Evolutionary conservation across 2,888 invertebrate species (phyloP), one percentile per base, ranked within the genome.

Genomic region (Drosophila phalerata): DNA sequence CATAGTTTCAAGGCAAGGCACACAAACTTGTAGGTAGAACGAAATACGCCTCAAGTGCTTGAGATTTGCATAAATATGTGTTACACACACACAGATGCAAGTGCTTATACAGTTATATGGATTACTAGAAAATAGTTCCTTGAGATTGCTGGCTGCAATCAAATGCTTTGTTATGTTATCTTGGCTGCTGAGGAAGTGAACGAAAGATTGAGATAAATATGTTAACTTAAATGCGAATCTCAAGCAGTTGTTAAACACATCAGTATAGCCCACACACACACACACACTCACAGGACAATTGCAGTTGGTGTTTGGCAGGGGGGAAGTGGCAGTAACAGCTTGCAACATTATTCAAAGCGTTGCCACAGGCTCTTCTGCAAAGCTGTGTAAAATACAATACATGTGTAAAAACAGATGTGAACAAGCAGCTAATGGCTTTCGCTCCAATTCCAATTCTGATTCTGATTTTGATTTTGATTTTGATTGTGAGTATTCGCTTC

Each of bases 361-460:
- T 40, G 73, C 81, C 75, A 32, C 75, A 73, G 73, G 81, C 84
- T 45, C 43, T 56, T 49, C 58, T 40, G 43, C 67, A 64, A 64
- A 77, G 71, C 86, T 77, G 65, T 70, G 28, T 28, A 28, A 28
- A 72, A 69, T 67, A 77, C 71, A 84, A 84, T 75, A 86, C 79
- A 84, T 79, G 72, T 86, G 79, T 81, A 77, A 79, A 86, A 80
- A 72, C 85, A 80, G 73, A 81, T 83, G 86, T 76, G 86, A 83
- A 83, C 86, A 83, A 70, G 81, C 68, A 25, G 86, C 73, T 83
- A 85, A 85, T 83, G 78, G 77, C 63, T 34, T 55, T 40, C 10
- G 6, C 15, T 53, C 3, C 34, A 30, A 30, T 43, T 62, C 17
- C 48, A 47, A 58, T 77, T 64, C 40, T 58, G 43, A 63, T 62